Conservation (phyloP, 2,797 vertebrate species). For the Acanthopagrus latus region DNA sequence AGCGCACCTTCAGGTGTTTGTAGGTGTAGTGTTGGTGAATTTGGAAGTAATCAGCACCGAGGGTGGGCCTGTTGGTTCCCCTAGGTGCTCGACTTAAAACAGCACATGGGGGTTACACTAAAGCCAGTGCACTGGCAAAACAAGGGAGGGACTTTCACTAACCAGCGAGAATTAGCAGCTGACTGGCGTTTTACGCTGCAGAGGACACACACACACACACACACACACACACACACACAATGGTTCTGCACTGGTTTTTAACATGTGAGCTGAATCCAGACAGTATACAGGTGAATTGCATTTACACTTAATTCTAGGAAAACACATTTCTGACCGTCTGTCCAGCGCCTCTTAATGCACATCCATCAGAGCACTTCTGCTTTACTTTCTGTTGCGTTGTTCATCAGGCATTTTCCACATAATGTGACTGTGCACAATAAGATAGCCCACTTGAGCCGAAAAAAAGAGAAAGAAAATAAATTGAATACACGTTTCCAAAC, state of each 20-base stretch:
- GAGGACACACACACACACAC: not conserved
- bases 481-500: not conserved
- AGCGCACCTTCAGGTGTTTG: slow-evolving; percentile 1
- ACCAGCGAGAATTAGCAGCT: not conserved
- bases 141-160: not conserved
- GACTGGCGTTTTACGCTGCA: not conserved
- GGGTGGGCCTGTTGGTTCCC: slow-evolving; percentile 3
- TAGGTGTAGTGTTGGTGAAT: slow-evolving; percentile 3
- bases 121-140: not conserved
- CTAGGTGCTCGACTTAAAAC: slow-evolving; percentile 2
- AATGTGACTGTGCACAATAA: not conserved
- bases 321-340: not conserved
- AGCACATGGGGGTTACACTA: not conserved
- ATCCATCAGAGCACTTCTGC: not conserved
- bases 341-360: not conserved
- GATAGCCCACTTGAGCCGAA: not conserved
- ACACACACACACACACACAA: not conserved
- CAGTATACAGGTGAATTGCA: not conserved
- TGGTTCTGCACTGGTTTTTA: not conserved
- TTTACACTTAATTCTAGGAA: not conserved
- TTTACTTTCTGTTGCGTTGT: not conserved
- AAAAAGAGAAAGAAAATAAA: too few species aligned
- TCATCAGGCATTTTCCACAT: not conserved
- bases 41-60: not conserved
- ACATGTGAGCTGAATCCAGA: not conserved